Evolutionary conservation across 92 coral and sea anemone genomes (phyloP), one percentile per base, ranked within the genome.

Genomic region (Phenganax subtilis): DNA sequence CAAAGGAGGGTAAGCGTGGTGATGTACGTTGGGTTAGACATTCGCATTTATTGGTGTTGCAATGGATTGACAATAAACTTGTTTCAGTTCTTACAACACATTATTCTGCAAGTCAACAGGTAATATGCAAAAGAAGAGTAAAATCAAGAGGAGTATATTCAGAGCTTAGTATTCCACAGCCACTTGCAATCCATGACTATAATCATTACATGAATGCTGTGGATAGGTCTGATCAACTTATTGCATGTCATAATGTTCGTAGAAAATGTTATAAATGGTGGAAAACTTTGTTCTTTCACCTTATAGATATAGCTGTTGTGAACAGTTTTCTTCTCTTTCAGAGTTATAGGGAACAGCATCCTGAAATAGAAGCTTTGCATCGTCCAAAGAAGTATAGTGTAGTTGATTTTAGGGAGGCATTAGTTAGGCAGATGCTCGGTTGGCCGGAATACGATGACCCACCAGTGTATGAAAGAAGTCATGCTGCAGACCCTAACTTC

Each of bases 261-360:
- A 70, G 84, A 11, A 85, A 90, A 76, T 85, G 84, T 1, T 51
- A 80, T 53, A 89, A 73, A 71, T 89, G 90, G 93, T 90, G 89
- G 87, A 87, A 88, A 55, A 83, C 84, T 0, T 10, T 20, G 25
- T 20, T 20, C 25, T 20, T 20, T 20, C 25, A 20, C 25, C 25
- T 20, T 20, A 20, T 20, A 20, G 25, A 20, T 20, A 20, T 20
- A 20, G 25, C 25, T 20, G 86, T 81, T 29, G 87, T 87, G 6
- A 87, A 89, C n/a, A 55, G 85, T 82, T 81, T 71, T 71, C 82
- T 86, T 6, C 80, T 88, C 9, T 88, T 85, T 81, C 71, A 67
- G 64, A 25, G 75, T 12, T 89, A 90, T 72, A 84, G 67, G 11
- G 77, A 80, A 0, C 17, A 71, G 9, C 52, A 60, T 67, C 91